phyloP scores from a whole-genome alignment of 2,888 invertebrate genomes.

The Dinocampus coccinellae region DNA sequence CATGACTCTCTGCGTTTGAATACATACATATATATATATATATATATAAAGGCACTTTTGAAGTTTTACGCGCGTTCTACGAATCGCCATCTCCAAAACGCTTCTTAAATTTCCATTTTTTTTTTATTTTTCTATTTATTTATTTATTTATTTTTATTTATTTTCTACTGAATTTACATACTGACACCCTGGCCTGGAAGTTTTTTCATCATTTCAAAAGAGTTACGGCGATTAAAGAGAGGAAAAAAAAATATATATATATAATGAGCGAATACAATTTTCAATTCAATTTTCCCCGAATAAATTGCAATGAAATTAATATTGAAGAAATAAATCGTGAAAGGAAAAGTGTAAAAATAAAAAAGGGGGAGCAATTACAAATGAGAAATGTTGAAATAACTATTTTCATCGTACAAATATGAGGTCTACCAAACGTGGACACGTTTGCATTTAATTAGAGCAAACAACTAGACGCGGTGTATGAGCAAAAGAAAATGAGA shows the following conservation, averaged over 20 bases:
- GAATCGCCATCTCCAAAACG: conserved; percentile 19
- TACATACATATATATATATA: background rate
- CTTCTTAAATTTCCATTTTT: background rate
- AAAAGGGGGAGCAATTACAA: background rate
- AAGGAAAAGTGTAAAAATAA: background rate
- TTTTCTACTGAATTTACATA: too few species aligned
- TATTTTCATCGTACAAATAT: conserved; percentile 48
- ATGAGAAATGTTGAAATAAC: conserved; percentile 39
- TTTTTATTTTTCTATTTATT: too few species aligned
- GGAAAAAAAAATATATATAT: background rate
- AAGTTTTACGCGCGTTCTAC: conserved; percentile 43
- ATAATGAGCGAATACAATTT: background rate
- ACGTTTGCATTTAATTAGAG: conserved; percentile 49
- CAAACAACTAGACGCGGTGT: conserved; percentile 30
- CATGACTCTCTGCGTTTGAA: conserved; percentile 22
- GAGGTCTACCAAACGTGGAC: conserved; percentile 26
- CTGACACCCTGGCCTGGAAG: too few species aligned
- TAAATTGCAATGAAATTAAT: background rate
- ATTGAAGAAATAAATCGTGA: background rate
- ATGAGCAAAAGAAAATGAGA: background rate
- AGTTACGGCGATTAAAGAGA: background rate
- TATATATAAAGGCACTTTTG: conserved; percentile 10
- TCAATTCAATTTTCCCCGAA: background rate
- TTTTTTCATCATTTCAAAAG: background rate
- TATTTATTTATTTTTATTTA: too few species aligned